These are phyloP conservation scores for zebrafish (Danio rerio) DNA, from an alignment of 2,113 vertebrate species.

Conservation along the genomic window DNA sequence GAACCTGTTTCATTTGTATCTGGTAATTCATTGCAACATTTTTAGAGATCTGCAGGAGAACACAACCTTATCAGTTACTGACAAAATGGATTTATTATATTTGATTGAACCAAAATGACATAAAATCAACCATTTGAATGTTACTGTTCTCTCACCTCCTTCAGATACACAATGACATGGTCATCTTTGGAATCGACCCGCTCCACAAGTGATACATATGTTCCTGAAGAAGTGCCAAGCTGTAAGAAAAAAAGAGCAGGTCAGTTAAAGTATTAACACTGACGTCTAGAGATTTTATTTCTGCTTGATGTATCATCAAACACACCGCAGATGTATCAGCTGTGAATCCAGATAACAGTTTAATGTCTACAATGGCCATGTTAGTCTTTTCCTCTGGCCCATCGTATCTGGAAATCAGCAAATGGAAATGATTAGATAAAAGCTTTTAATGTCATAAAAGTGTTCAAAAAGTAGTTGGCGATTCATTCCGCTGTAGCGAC, in stretches of 20 bases:
- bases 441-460: not conserved
- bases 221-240: constrained; percentile 40
- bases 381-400: constrained; percentile 54
- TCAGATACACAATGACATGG: constrained; percentile 68
- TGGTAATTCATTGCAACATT: constrained; percentile 45
- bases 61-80: not conserved
- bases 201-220: constrained; percentile 47
- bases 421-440: not conserved
- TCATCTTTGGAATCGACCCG: constrained; percentile 67
- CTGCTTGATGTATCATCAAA: not conserved
- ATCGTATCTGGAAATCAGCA: constrained; percentile 40
- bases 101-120: not conserved
- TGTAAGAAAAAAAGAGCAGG: constrained; percentile 43
- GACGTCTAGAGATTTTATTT: not conserved
- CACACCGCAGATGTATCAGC: constrained; percentile 48
- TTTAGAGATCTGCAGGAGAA: constrained; percentile 55
- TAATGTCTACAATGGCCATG: constrained; percentile 74
- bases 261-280: not conserved
- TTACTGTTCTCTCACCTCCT: constrained; percentile 58
- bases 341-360: constrained; percentile 71
- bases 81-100: not conserved
- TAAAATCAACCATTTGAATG: not conserved
- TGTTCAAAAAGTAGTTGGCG: no score
- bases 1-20: constrained; percentile 72
- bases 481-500: no score